Evolutionary conservation across 2,113 vertebrate species (phyloP).

Genomic region (Elaphurus davidianus): DNA sequence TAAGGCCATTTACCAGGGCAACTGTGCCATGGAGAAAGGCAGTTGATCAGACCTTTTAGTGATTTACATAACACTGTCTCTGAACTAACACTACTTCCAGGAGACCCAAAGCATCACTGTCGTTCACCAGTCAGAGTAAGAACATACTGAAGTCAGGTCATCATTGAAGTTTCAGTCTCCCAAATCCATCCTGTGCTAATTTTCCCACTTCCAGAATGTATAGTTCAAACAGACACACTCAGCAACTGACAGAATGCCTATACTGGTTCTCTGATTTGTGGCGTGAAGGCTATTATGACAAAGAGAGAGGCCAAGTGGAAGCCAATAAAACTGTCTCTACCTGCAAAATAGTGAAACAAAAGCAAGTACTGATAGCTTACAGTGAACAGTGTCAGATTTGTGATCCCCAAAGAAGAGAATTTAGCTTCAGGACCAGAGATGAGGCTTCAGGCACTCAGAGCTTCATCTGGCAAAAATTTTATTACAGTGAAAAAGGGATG

Average conservation of each 20-base stretch:
- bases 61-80: neutral
- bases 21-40: neutral
- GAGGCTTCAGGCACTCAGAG: neutral
- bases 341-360: neutral
- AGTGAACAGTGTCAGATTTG: too few relatives aligned
- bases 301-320: neutral
- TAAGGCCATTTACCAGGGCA: neutral
- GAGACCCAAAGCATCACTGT: neutral
- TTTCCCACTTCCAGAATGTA: neutral
- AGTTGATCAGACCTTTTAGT: neutral
- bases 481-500: neutral
- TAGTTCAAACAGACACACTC: neutral
- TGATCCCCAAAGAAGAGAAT: neutral
- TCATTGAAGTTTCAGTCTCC: neutral
- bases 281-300: neutral
- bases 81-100: neutral
- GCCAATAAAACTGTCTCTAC: neutral
- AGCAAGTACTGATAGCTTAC: too few relatives aligned
- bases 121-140: neutral
- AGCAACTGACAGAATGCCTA: neutral
- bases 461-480: neutral
- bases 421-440: neutral
- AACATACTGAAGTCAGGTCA: neutral
- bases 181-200: neutral
- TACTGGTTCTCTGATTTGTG: neutral